These are phyloP conservation scores for Geophilus truncorum DNA, from an alignment of 2,888 invertebrate genomes.

Conservation along the genomic window DNA sequence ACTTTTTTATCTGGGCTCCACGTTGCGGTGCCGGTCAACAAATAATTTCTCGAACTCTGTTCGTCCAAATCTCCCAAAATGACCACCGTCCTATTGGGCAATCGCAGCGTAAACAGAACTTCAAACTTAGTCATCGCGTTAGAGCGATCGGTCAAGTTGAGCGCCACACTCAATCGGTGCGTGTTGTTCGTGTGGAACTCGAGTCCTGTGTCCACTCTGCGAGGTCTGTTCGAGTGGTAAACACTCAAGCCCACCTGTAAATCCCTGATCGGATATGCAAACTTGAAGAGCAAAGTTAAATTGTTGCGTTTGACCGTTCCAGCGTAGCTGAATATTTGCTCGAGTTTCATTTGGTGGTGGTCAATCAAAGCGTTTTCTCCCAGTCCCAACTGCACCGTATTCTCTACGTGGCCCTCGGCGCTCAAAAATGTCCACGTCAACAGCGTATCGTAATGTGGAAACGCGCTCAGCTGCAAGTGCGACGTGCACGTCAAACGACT, in stretches of 20 bases:
- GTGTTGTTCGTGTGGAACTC: not conserved
- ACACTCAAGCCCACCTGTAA: not conserved
- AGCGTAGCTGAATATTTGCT: constrained; percentile 19
- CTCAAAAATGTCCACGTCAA: constrained; percentile 32
- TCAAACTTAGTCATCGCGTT: not conserved
- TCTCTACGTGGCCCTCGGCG: constrained; percentile 36
- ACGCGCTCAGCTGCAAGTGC: constrained; percentile 33
- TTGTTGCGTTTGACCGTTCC: not conserved
- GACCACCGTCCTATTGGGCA: not conserved
- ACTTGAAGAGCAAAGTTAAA: not conserved
- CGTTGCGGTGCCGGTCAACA: not conserved
- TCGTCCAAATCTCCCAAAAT: not conserved
- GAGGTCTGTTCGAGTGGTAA: not conserved
- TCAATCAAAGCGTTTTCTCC: not conserved
- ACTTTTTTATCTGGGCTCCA: not conserved
- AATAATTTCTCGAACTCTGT: not conserved
- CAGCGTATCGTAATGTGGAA: constrained; percentile 31
- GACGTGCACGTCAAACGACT: constrained; percentile 28
- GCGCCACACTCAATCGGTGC: not conserved
- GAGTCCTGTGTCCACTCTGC: not conserved
- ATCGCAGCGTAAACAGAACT: not conserved
- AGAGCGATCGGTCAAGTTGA: not conserved
- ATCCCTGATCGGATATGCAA: not conserved
- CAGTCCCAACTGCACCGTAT: constrained; percentile 30
- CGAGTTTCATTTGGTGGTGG: not conserved